Conservation (phyloP, 1,140 invertebrate genomes). For the Triops longicaudatus region DNA sequence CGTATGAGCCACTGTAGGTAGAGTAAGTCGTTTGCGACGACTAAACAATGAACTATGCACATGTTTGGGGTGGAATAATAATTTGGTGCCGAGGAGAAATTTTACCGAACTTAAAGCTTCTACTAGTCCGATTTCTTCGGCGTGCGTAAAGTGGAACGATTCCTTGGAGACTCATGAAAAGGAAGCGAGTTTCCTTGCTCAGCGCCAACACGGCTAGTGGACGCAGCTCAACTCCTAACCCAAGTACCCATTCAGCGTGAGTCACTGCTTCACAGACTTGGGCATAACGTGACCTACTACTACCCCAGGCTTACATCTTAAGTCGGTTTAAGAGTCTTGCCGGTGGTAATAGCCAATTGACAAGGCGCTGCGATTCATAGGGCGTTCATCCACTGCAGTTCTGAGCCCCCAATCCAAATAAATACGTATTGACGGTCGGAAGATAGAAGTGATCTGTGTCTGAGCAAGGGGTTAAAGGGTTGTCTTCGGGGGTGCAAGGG, state of each 20-base stretch:
- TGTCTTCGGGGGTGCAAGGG: background rate
- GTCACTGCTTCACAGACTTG: conserved; percentile 10
- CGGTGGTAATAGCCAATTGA: background rate
- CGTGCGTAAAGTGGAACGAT: conserved; percentile 14
- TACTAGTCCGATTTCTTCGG: background rate
- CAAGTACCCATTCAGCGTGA: conserved; percentile 9
- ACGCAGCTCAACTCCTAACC: background rate
- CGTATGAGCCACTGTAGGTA: too few species aligned
- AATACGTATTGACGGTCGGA: background rate
- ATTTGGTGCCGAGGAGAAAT: background rate
- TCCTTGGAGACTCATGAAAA: background rate
- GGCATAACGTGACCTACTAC: conserved; percentile 6
- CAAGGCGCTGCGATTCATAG: background rate
- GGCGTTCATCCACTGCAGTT: background rate
- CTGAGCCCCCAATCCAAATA: background rate
- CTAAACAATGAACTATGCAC: background rate
- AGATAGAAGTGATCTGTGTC: background rate
- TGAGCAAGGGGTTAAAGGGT: background rate
- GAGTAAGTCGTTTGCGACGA: too few species aligned
- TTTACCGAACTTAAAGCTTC: background rate
- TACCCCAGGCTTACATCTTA: background rate
- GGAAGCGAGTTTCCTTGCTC: conserved; percentile 14
- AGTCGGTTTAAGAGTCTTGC: background rate
- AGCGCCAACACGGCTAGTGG: conserved; percentile 3
- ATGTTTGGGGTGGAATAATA: background rate